Percentiles rank a stretch among this genome's conserved stretches.
These are phyloP conservation scores for Trachymyrmex septentrionalis DNA, from an alignment of 1,140 invertebrate species.

Conservation along the genomic window DNA sequence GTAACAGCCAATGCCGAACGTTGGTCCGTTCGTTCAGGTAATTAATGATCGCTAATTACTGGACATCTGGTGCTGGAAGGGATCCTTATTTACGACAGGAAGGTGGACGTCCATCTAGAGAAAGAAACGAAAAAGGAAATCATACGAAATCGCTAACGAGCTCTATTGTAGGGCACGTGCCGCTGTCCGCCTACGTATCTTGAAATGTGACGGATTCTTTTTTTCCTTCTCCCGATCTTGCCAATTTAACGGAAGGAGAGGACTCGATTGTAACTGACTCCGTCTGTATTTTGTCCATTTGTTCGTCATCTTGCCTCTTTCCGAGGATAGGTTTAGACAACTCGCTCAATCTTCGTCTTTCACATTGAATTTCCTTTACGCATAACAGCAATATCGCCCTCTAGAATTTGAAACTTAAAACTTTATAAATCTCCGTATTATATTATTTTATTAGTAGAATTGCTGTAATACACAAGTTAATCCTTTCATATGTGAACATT, in stretches of 20 bases:
- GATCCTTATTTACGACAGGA: conserved; percentile 76
- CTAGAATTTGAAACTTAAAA: not conserved
- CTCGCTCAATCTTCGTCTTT: conserved; percentile 16
- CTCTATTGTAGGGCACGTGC: conserved; percentile 78
- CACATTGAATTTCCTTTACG: not conserved
- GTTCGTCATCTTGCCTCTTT: not conserved
- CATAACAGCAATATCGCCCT: not conserved
- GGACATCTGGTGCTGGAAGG: conserved; percentile 65
- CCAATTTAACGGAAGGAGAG: conserved; percentile 53
- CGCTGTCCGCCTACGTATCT: conserved; percentile 79
- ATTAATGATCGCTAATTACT: conserved; percentile 72
- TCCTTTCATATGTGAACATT: not conserved
- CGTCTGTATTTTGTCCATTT: not conserved
- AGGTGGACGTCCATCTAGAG: conserved; percentile 70
- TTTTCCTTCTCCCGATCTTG: conserved; percentile 47
- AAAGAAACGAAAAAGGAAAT: conserved; percentile 69
- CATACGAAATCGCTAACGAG: conserved; percentile 73
- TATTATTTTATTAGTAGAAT: not conserved
- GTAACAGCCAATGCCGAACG: not conserved
- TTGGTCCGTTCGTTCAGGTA: conserved; percentile 38
- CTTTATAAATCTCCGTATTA: not conserved
- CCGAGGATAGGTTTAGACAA: not conserved
- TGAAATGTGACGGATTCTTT: conserved; percentile 71
- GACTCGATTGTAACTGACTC: conserved; percentile 59
- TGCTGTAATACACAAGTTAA: not conserved